Evolutionary conservation across 2,113 vertebrate species (phyloP).

Genomic region (Melanostigma gelatinosum): DNA sequence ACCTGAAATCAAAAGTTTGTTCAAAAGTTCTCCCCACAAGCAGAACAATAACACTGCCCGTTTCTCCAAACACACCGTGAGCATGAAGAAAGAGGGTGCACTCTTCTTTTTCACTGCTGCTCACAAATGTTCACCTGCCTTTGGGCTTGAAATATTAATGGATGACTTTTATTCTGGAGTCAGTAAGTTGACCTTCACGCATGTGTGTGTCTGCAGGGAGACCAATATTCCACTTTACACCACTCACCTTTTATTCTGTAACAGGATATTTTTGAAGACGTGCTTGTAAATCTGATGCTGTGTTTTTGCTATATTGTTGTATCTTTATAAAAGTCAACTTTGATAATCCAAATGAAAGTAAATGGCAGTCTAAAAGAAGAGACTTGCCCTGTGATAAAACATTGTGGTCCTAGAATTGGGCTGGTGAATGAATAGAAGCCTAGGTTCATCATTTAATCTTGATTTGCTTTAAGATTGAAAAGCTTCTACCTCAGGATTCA

Average conservation of each 20-base stretch:
- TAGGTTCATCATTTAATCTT: conserved; percentile 33
- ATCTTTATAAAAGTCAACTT: conserved; percentile 9
- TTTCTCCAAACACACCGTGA: conserved; percentile 32
- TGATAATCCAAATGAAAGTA: conserved; percentile 1
- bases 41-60: neutral
- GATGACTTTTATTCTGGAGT: conserved; percentile 67
- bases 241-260: conserved; percentile 8
- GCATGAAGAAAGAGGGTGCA: conserved; percentile 21
- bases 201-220: conserved; percentile 32
- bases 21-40: conserved; percentile 19
- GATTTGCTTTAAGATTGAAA: conserved; percentile 23
- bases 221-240: conserved; percentile 26
- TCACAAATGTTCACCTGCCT: conserved; percentile 49
- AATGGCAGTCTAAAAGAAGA: neutral
- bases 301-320: conserved; percentile 4
- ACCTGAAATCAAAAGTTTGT: conserved; percentile 12
- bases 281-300: neutral
- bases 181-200: conserved; percentile 71
- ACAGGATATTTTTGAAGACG: conserved; percentile 1
- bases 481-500: neutral
- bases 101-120: conserved; percentile 36
- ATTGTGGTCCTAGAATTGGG: conserved; percentile 8
- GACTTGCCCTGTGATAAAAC: neutral
- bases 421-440: conserved; percentile 5
- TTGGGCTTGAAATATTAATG: conserved; percentile 74